Base-by-base conservation (phyloP, 2,797 vertebrate species). In the Notolabrus celidotus region DNA sequence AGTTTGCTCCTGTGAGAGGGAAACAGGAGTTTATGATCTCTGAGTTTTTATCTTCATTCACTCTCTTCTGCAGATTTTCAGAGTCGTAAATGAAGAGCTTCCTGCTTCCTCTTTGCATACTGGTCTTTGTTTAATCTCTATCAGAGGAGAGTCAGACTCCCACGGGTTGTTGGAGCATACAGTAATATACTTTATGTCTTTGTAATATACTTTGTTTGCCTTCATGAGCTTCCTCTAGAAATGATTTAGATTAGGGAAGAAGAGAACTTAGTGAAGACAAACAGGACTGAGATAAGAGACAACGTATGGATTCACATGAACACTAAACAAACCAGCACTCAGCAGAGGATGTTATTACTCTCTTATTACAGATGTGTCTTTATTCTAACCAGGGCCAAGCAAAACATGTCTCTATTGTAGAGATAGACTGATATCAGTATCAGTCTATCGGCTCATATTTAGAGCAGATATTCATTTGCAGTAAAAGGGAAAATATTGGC, bases 161-260 rank as follows among this genome's bases (percentile, higher is more conserved):
- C 43, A 25, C 17, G 47, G 2, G 17, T 59, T 11, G 34, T 10
- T 41, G 22, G 42, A 51, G 10, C 59, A 12, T 10, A 5, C 4
- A 25, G 16, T 34, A 23, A 23, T 27, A 52, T 0, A 47, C 23
- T 16, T 50, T 41, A n/a, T n/a, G 0, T 34, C 2, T 31, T n/a
- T 19, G 19, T 15, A 47, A 12, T 75, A 19, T 46, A 23, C 25
- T 45, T 66, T 52, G 39, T 46, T 65, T 65, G 34, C 27, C 23
- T 43, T 49, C 4, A 20, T n/a, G 11, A 11, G 33, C 39, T 38
- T 55, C 54, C 17, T 50, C 10, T n/a, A 23, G 34, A 1, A 22
- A 29, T 56, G 12, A 65, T 31, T 64, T 54, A 39, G 1, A 54
- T 33, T 20, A 42, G 7, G 58, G 47, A 23, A n/a, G 1, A 25